Conservation (phyloP, 2,888 invertebrate genomes). For the Uropetala carovei region DNA sequence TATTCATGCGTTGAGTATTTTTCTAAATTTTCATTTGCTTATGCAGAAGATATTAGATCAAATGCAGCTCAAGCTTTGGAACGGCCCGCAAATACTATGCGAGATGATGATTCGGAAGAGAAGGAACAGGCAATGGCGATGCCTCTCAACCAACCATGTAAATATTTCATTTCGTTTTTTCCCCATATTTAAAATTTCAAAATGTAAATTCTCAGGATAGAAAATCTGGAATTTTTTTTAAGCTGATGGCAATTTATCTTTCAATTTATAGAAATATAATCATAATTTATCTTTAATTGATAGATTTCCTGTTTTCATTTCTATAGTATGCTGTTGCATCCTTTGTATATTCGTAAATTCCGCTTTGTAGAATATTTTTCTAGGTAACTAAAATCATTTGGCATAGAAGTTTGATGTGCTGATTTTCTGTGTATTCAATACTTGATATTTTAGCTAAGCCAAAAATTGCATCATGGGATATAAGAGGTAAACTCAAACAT, state of each 20-base stretch:
- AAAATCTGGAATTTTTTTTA: not conserved
- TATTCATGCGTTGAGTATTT: not conserved
- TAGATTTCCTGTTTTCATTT: too few species aligned
- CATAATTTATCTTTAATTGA: not conserved
- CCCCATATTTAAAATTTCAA: not conserved
- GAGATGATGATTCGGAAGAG: not conserved
- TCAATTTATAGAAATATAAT: not conserved
- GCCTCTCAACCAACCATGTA: not conserved
- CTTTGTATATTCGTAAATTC: not conserved
- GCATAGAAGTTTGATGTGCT: too few species aligned
- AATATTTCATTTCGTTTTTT: not conserved
- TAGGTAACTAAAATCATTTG: too few species aligned
- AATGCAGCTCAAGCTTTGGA: not conserved
- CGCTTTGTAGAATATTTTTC: too few species aligned
- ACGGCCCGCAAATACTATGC: not conserved
- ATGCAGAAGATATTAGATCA: not conserved
- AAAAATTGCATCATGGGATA: conserved; percentile 21
- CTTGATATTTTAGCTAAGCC: not conserved
- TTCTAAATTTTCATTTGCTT: not conserved
- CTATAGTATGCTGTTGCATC: too few species aligned
- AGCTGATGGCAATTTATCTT: too few species aligned
- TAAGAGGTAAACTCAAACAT: not conserved
- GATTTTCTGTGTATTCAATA: not conserved
- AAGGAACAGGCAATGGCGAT: not conserved
- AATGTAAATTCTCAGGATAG: too few species aligned